Evolutionary conservation across 2,797 vertebrate genomes (phyloP).

Genomic region (Sebastes flavidus): DNA sequence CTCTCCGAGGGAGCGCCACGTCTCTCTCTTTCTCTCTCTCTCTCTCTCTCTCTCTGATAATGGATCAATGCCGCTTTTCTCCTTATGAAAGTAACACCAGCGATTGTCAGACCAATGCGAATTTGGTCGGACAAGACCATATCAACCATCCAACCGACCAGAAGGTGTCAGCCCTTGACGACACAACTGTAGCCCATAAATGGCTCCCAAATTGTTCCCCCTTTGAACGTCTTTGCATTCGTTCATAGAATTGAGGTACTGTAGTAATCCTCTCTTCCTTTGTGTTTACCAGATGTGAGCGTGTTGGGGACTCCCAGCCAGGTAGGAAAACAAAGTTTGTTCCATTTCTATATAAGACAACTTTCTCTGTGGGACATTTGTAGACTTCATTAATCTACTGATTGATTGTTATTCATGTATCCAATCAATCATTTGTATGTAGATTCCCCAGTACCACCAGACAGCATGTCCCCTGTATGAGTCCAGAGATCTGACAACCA

Average conservation of each 20-base stretch:
- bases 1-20: too few relatives aligned
- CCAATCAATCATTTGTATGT: background rate
- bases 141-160: too few relatives aligned
- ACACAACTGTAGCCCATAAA: background rate
- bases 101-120: too few relatives aligned
- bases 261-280: background rate
- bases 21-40: too few relatives aligned
- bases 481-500: slow-evolving; percentile 6
- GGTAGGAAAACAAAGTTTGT: slow-evolving; percentile 20
- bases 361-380: background rate
- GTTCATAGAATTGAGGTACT: background rate
- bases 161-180: background rate
- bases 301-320: slow-evolving; percentile 4
- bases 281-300: slow-evolving; percentile 31
- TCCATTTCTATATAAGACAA: background rate
- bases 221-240: background rate
- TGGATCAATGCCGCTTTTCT: too few relatives aligned
- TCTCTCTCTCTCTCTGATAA: too few relatives aligned
- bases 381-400: background rate
- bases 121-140: too few relatives aligned
- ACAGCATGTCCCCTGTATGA: slow-evolving; percentile 25
- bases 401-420: background rate
- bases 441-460: slow-evolving; percentile 30
- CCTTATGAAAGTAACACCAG: too few relatives aligned
- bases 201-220: background rate